phyloP scores from a whole-genome alignment of 2,888 invertebrate genomes.

The Archaeoteleia sp. region DNA sequence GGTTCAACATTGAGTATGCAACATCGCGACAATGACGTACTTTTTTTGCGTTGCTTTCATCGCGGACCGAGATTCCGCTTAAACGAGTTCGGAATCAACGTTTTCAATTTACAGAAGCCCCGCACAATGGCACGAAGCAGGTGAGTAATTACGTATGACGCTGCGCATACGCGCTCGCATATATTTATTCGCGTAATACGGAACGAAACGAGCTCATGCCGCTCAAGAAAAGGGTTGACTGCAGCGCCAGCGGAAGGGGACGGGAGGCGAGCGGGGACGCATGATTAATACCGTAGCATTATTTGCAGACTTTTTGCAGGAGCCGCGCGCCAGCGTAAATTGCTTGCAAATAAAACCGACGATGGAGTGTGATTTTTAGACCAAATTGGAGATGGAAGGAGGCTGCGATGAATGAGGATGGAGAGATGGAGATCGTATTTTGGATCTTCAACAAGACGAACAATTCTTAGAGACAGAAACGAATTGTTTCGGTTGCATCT shows the following conservation, averaged over 20 bases:
- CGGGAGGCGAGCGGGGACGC: constrained; percentile 51
- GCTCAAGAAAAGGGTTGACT: constrained; percentile 47
- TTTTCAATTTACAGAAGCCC: constrained; percentile 52
- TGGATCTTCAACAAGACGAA: no score
- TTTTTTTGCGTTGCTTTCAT: constrained; percentile 48
- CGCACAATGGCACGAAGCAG: constrained; percentile 46
- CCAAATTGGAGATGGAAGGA: constrained; percentile 24
- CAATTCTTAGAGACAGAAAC: no score
- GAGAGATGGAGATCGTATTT: no score
- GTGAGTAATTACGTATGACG: constrained; percentile 58
- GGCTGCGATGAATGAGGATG: constrained; percentile 12
- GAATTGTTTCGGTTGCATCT: no score
- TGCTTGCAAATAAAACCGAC: constrained; percentile 68
- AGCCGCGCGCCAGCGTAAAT: constrained; percentile 65
- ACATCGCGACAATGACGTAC: constrained; percentile 40
- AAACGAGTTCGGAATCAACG: constrained; percentile 51
- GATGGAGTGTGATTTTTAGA: constrained; percentile 17
- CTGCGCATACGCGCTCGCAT: constrained; percentile 55
- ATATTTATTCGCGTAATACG: constrained; percentile 58
- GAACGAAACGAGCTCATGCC: constrained; percentile 48
- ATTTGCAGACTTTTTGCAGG: constrained; percentile 69
- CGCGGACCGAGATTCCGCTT: constrained; percentile 45
- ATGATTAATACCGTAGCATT: constrained; percentile 72
- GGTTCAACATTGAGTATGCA: constrained; percentile 35
- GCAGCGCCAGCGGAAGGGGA: constrained; percentile 35